A percentile compares a stretch with the other conserved stretches of the same genome.
These are phyloP conservation scores for Torymus texanus DNA, from an alignment of 2,888 invertebrate species.

Conservation along the genomic window DNA sequence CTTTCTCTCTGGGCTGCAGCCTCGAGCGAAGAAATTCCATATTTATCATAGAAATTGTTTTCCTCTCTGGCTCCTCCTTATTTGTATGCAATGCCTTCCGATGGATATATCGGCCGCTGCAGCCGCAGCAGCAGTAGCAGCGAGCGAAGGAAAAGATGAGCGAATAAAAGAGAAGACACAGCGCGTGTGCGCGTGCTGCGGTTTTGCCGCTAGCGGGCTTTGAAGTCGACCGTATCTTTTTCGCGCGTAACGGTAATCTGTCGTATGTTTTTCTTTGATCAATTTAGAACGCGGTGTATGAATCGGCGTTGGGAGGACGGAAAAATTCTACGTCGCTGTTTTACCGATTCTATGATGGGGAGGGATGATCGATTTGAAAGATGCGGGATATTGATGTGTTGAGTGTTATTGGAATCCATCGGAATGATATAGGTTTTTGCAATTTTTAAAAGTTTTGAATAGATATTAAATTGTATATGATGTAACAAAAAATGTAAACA, in stretches of 20 bases:
- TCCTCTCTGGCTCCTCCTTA: slow-evolving; percentile 58
- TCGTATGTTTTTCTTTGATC: slow-evolving; percentile 48
- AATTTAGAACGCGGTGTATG: slow-evolving; percentile 21
- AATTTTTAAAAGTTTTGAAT: too few species aligned
- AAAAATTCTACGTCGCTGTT: background rate
- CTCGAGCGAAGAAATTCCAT: slow-evolving; percentile 60
- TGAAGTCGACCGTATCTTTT: slow-evolving; percentile 43
- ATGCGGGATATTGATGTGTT: too few species aligned
- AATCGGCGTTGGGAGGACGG: background rate
- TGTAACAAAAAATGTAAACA: too few species aligned
- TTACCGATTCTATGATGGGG: too few species aligned
- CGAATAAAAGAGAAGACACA: slow-evolving; percentile 10
- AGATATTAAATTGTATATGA: too few species aligned
- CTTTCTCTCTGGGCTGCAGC: too few species aligned
- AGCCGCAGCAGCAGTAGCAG: slow-evolving; percentile 19
- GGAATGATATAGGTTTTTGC: too few species aligned
- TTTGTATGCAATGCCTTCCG: slow-evolving; percentile 66
- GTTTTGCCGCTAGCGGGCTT: background rate
- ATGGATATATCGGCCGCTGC: slow-evolving; percentile 44
- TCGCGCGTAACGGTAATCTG: slow-evolving; percentile 29
- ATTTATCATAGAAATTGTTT: slow-evolving; percentile 68
- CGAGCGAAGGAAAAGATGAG: slow-evolving; percentile 19
- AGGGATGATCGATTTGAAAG: too few species aligned
- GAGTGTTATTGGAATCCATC: too few species aligned
- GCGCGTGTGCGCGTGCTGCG: too few species aligned